A percentile compares a stretch with the other conserved stretches of the same genome.
Conservation (phyloP, 2,797 vertebrate genomes). For the Semotilus atromaculatus region DNA sequence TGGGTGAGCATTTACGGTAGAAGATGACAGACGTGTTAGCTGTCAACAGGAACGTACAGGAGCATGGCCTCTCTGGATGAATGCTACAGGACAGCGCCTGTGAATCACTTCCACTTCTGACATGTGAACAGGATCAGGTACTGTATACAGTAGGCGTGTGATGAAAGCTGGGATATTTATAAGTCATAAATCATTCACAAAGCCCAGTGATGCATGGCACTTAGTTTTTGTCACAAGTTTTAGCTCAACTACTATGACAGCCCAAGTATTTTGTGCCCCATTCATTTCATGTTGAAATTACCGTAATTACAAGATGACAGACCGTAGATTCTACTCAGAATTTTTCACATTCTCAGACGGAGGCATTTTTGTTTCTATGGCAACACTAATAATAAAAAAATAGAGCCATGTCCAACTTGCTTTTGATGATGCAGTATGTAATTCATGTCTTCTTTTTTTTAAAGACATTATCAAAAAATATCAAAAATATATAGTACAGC, state of each 20-base stretch:
- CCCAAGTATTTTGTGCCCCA: not conserved
- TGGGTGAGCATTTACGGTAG: not conserved
- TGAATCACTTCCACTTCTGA: conserved; percentile 18
- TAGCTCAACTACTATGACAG: too few relatives aligned
- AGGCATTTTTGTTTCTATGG: conserved; percentile 2
- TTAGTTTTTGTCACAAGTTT: not conserved
- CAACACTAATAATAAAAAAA: not conserved
- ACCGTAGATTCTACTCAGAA: not conserved
- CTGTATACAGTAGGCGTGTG: not conserved
- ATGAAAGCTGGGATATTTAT: not conserved
- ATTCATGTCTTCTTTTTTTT: too few relatives aligned
- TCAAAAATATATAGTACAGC: too few relatives aligned
- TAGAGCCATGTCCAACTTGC: not conserved
- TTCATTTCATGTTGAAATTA: conserved; percentile 10
- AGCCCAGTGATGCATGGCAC: not conserved
- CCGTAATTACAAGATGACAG: not conserved
- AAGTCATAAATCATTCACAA: not conserved
- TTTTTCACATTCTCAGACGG: not conserved
- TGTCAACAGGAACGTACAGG: conserved; percentile 35
- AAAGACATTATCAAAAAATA: too few relatives aligned
- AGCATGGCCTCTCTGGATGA: conserved; percentile 16
- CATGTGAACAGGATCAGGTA: conserved; percentile 6
- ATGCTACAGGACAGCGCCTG: not conserved
- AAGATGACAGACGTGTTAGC: conserved; percentile 18
- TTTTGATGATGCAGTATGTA: not conserved